Evolutionary conservation across 2,113 vertebrate genomes (phyloP), one percentile per base, ranked within the genome.

Genomic region (Prunella fulvescens): DNA sequence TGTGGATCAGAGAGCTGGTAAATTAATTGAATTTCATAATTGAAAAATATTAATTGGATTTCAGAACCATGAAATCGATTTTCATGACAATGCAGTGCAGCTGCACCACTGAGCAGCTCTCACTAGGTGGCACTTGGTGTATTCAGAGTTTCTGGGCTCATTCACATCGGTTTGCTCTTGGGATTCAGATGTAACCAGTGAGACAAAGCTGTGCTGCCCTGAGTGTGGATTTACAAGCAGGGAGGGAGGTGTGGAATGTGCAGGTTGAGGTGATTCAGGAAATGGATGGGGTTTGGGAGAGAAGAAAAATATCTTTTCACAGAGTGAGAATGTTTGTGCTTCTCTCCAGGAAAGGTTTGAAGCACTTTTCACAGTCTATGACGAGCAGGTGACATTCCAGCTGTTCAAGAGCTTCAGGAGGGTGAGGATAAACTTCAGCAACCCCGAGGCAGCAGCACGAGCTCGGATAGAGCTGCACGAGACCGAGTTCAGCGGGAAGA

Each of bases 351-450:
- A 99, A 96, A 98, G 98, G 89, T 99, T 99, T 20, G 98, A 99
- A 97, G 98, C 98, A 0, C 98, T 99, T 93, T 99, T 99, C 96
- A 97, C 98, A 65, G 95, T 97, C 97, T 99, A 99, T 4, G 99
- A 99, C 9, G 98, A 99, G 39, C 99, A 98, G 72, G 98, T 97
- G 6, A 98, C 98, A 2, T 99, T 99, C 98, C 99, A 99, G 98
- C 97, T 99, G 95, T 99, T 99, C 86, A 99, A 99, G 97, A 99
- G 99, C 97, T 99, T 99, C 95, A 97, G 98, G 91, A 98, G 99
- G 98, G 98, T 99, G 65, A 97, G 99, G 88, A 99, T 99, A 96
- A 99, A 99, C 96, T 99, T 99, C 98, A 98, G 98, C 97, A 99
- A 98, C 37, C 98, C 99, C 0, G 99, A 99, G 95, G 99, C 99